Base-by-base conservation (phyloP, 2,113 vertebrate genomes). In the Phocoena sinus region DNA sequence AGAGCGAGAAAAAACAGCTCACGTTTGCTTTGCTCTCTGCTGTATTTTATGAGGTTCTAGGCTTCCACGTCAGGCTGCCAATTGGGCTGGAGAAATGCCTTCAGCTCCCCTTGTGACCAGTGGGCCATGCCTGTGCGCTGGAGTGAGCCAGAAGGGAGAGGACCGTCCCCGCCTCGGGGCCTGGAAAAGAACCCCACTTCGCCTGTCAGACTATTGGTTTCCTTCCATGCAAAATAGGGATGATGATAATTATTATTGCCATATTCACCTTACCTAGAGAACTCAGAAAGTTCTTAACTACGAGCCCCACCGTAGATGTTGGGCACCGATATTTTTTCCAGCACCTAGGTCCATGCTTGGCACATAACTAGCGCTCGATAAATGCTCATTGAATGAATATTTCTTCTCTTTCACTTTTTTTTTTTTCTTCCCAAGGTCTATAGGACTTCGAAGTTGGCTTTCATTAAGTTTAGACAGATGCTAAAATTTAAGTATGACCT, bases 1-100 rank as follows among this genome's bases (percentile, higher is more conserved):
- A 96, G 96, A 97, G 94, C 91, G 96, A 95, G 97, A 96, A 76
- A 86, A 90, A 89, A 81, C 67, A 77, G 92, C 65, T 98, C 96
- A 90, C 76, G 0, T 77, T 77, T 53, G 44, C 92, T 97, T 95
- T 96, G 96, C 84, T 81, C 87, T 94, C 83, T 82, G 74, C 62
- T 92, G 8, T 84, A 23, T 83, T 87, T 93, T 79, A 70, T 36
- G n/a, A 92, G 96, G n/a, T 89, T 53, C 38, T 88, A 2, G 10
- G 38, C 23, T 65, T 33, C 84, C 76, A 85, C 50, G 50, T 89
- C 56, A 93, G 86, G 47, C 36, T 60, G 41, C 44, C 15, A 20
- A 23, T 4, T 23, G 41, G 33, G 70, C 89, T 79, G 65, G 53
- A 94, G 70, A 96, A 80, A 83, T 0, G 0, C 10, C 44, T 87